Percentiles rank a stretch among this genome's conserved stretches.
Evolutionary conservation across 2,113 vertebrate species (phyloP).

Genomic region (Tretioscincus oriximinensis): DNA sequence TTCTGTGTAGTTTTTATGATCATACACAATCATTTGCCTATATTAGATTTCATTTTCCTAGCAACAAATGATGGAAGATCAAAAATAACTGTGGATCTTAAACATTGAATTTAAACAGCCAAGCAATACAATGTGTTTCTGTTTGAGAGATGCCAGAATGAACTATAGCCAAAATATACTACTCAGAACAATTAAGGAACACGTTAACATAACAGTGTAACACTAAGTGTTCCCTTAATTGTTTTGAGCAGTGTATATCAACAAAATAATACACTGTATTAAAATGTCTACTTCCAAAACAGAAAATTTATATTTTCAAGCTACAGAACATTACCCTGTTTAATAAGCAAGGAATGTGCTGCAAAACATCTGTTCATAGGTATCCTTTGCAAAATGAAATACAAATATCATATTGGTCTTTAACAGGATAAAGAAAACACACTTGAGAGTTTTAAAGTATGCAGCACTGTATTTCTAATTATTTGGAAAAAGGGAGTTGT

Average conservation of each 20-base stretch:
- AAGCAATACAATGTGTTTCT: constrained; percentile 44
- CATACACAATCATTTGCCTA: background rate
- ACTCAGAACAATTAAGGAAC: too few relatives aligned
- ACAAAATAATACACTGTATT: constrained; percentile 69
- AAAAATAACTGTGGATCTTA: constrained; percentile 34
- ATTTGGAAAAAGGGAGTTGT: background rate
- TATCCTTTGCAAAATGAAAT: constrained; percentile 9
- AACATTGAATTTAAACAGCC: constrained; percentile 47
- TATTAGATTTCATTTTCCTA: background rate
- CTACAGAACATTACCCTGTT: background rate
- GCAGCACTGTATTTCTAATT: constrained; percentile 3
- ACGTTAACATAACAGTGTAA: too few relatives aligned
- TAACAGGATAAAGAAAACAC: background rate
- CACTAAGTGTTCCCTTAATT: too few relatives aligned
- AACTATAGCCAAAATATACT: constrained; percentile 69
- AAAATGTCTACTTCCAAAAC: constrained; percentile 69
- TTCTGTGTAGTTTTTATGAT: background rate
- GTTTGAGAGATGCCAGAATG: constrained; percentile 56
- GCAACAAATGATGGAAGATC: constrained; percentile 44
- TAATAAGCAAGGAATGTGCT: constrained; percentile 16
- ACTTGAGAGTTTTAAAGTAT: background rate
- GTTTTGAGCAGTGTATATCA: too few relatives aligned
- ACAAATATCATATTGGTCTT: background rate
- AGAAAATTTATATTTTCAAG: constrained; percentile 59
- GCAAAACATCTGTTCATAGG: constrained; percentile 34